Conservation (phyloP, 2,888 invertebrate genomes). For the Agonum fuliginosum region DNA sequence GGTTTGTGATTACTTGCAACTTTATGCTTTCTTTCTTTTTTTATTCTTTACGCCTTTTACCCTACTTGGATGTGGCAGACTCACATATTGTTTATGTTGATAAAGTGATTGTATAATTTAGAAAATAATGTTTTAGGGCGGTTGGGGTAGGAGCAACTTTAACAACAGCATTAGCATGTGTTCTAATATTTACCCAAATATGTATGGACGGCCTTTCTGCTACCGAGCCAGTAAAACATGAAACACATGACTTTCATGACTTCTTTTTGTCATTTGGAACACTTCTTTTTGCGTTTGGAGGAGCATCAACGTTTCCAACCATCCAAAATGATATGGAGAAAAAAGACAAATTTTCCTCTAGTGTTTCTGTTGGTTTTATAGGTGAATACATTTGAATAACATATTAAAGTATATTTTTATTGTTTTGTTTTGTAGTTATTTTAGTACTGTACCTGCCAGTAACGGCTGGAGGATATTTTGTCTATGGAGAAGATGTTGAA, state of each 20-base stretch:
- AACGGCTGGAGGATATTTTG: conserved; percentile 77
- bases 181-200: conserved; percentile 79
- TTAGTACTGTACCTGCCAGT: conserved; percentile 77
- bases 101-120: too few species aligned
- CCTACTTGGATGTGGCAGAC: too few species aligned
- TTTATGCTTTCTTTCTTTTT: too few species aligned
- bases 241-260: conserved; percentile 76
- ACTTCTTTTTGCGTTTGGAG: conserved; percentile 83
- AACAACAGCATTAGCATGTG: conserved; percentile 78
- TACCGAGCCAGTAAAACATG: conserved; percentile 72
- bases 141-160: conserved; percentile 79
- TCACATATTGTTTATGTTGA: too few species aligned
- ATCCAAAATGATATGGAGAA: conserved; percentile 86
- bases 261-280: conserved; percentile 83
- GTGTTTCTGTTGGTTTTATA: conserved; percentile 78
- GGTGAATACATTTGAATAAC: conserved; percentile 72
- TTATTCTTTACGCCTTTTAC: too few species aligned
- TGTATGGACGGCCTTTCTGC: conserved; percentile 73
- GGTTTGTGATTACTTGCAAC: too few species aligned
- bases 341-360: conserved; percentile 79
- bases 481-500: conserved; percentile 78
- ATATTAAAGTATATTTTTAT: neutral
- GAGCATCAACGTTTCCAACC: conserved; percentile 85
- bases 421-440: conserved; percentile 72
- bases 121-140: conserved; percentile 75